These are phyloP conservation scores for Stylophora pistillata DNA, from an alignment of 64 coral and sea anemone genomes.

Conservation along the genomic window DNA sequence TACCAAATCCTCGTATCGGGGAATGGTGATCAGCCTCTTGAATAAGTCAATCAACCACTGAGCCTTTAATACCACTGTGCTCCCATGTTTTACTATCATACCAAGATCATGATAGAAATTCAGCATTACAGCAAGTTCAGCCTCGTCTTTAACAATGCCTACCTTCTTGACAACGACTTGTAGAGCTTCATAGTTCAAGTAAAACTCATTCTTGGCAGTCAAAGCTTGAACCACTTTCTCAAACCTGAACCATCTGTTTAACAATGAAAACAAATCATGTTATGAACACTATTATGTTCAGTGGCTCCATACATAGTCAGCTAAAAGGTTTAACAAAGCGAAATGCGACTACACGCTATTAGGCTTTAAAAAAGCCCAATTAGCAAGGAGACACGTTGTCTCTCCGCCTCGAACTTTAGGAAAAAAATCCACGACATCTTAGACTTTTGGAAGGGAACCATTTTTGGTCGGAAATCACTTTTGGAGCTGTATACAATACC, in stretches of 20 bases:
- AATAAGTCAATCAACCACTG: slow-evolving; percentile 49
- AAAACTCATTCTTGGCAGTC: not conserved
- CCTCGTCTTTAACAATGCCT: slow-evolving; percentile 6
- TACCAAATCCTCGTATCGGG: slow-evolving; percentile 17
- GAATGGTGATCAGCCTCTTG: slow-evolving; percentile 23
- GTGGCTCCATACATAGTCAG: too few relatives aligned
- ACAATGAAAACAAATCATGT: too few relatives aligned
- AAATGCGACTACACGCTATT: too few relatives aligned
- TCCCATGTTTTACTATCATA: slow-evolving; percentile 37
- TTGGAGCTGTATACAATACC: too few relatives aligned
- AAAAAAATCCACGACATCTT: too few relatives aligned
- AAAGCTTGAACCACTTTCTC: slow-evolving; percentile 22
- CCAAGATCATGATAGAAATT: slow-evolving; percentile 48
- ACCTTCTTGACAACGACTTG: slow-evolving; percentile 6
- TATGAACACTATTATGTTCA: too few relatives aligned
- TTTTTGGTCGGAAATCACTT: too few relatives aligned
- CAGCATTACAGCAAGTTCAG: not conserved
- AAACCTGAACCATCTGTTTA: slow-evolving; percentile 5
- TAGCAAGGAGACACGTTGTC: too few relatives aligned
- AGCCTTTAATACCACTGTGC: slow-evolving; percentile 33
- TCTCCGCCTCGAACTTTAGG: too few relatives aligned
- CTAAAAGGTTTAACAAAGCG: too few relatives aligned
- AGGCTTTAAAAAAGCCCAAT: too few relatives aligned
- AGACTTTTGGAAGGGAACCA: too few relatives aligned
- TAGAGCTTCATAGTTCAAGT: not conserved